phyloP scores from a whole-genome alignment of 2,888 invertebrate species.

The Trichopria drosophilae region DNA sequence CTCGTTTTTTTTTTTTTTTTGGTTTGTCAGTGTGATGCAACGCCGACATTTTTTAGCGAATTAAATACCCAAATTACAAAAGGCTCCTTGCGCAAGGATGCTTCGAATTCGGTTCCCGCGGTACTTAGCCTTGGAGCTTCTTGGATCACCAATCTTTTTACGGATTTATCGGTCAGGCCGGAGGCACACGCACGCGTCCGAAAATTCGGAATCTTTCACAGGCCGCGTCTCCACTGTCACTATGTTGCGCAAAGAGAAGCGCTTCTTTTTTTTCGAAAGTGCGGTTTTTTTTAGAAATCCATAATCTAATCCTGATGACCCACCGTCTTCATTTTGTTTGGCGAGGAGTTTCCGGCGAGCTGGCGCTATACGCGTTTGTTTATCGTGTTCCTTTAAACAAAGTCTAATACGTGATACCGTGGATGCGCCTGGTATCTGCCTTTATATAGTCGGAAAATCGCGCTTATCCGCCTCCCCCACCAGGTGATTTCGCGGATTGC shows the following conservation, averaged over 20 bases:
- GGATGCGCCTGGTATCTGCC: conserved; percentile 48
- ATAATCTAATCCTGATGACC: conserved; percentile 36
- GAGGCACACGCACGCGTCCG: conserved; percentile 35
- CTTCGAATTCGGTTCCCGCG: conserved; percentile 7
- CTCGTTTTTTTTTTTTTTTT: too few species aligned
- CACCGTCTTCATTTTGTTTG: conserved; percentile 51
- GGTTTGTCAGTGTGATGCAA: too few species aligned
- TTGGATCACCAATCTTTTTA: not conserved
- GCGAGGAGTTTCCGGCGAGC: conserved; percentile 32
- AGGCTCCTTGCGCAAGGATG: conserved; percentile 13
- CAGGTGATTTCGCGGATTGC: not conserved
- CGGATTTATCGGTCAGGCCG: too few species aligned
- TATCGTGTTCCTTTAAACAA: conserved; percentile 42
- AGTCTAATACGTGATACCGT: conserved; percentile 49
- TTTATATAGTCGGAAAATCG: conserved; percentile 56
- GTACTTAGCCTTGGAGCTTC: conserved; percentile 11
- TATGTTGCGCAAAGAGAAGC: conserved; percentile 46
- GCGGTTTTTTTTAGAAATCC: conserved; percentile 7
- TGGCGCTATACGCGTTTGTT: conserved; percentile 29
- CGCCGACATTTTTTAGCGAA: too few species aligned
- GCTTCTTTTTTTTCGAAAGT: not conserved
- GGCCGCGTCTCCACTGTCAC: conserved; percentile 54
- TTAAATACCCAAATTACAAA: conserved; percentile 14
- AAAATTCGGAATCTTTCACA: conserved; percentile 45
- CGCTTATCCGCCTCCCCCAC: conserved; percentile 4